Percentiles rank a stretch among this genome's conserved stretches.
Conservation (phyloP, 2,113 vertebrate genomes). For the Tupaia tana region DNA sequence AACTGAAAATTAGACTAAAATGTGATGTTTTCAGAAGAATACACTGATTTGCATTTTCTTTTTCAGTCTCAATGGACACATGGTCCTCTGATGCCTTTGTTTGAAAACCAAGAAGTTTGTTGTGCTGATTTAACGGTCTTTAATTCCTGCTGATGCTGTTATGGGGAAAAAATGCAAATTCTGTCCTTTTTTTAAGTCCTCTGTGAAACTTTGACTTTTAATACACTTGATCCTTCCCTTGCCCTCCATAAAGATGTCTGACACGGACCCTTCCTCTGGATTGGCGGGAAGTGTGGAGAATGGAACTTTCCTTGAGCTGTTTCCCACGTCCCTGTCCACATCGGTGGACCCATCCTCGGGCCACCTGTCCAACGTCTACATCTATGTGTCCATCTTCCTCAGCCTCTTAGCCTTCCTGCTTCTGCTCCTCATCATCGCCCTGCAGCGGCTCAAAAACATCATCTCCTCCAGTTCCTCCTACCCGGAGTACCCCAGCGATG, state of each 20-base stretch:
- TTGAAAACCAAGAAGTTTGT: constrained; percentile 12
- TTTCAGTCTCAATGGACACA: constrained; percentile 45
- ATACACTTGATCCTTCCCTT: too few relatives aligned
- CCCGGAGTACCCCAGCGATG: constrained; percentile 94
- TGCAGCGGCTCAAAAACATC: constrained; percentile 98
- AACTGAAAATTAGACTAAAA: background rate
- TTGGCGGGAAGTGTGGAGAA: constrained; percentile 87
- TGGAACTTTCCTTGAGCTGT: constrained; percentile 92
- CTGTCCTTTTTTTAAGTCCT: constrained; percentile 37
- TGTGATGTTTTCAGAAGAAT: constrained; percentile 6
- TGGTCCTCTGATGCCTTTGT: background rate
- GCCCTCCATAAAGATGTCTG: constrained; percentile 83
- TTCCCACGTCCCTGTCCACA: constrained; percentile 92
- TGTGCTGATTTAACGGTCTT: background rate
- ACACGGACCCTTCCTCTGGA: constrained; percentile 80
- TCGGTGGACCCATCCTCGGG: constrained; percentile 89
- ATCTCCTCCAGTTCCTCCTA: constrained; percentile 96
- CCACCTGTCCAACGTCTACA: constrained; percentile 91
- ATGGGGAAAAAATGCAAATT: background rate
- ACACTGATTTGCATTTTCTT: background rate
- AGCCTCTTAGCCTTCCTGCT: constrained; percentile 96
- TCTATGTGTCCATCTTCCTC: constrained; percentile 98
- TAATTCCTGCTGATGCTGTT: background rate
- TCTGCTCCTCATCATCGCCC: constrained; percentile 94
- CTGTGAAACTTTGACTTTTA: constrained; percentile 49